A percentile compares a stretch with the other conserved stretches of the same genome.
phyloP scores from a whole-genome alignment of 2,888 invertebrate genomes.

The Ligdia adustata region DNA sequence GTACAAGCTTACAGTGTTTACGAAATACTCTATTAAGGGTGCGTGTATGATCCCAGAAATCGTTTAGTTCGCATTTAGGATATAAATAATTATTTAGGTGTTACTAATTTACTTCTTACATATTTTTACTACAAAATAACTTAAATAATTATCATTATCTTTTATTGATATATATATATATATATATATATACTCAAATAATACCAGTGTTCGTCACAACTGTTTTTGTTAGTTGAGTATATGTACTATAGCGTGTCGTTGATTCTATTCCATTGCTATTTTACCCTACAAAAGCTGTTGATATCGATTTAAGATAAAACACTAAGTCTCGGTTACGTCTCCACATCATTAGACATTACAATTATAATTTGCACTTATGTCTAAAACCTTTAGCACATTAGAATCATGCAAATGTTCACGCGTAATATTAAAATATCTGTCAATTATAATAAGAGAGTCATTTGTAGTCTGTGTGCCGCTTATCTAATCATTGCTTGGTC shows the following conservation, averaged over 20 bases:
- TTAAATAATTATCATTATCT: too few species aligned
- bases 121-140: too few species aligned
- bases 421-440: slow-evolving; percentile 43
- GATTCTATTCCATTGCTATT: background rate
- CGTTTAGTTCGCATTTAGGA: too few species aligned
- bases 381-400: slow-evolving; percentile 55
- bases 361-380: slow-evolving; percentile 51
- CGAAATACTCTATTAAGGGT: too few species aligned
- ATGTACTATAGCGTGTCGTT: background rate
- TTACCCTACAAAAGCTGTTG: background rate
- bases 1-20: too few species aligned
- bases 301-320: slow-evolving; percentile 29
- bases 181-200: too few species aligned
- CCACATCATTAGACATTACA: slow-evolving; percentile 32
- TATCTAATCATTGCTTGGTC: slow-evolving; percentile 43
- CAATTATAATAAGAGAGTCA: slow-evolving; percentile 54
- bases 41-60: too few species aligned
- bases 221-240: too few species aligned
- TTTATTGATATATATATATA: too few species aligned
- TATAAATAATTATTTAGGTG: too few species aligned
- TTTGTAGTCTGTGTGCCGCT: slow-evolving; percentile 44
- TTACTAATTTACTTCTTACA: too few species aligned
- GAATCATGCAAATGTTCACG: slow-evolving; percentile 47
- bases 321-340: slow-evolving; percentile 22
- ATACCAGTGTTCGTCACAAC: too few species aligned